Evolutionary conservation across 2,888 invertebrate species (phyloP), one percentile per base, ranked within the genome.

Genomic region (Unio pictorum): DNA sequence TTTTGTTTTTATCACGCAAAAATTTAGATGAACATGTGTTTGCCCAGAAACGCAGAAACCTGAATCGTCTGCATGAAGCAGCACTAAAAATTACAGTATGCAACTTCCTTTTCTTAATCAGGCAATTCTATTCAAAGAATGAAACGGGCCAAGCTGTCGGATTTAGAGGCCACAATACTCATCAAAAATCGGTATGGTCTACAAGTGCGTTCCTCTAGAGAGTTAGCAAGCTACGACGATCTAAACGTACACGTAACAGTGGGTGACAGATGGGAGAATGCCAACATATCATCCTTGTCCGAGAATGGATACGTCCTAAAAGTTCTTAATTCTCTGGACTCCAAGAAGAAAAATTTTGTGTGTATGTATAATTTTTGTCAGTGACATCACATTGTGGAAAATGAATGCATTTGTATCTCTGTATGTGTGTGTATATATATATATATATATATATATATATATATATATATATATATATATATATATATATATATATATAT

Each of bases 311-410:
- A 89, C 85, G 93, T 95, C 28, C 90, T 97, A 71, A 97, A 97
- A 92, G 93, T 97, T 64, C 92, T 95, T 81, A 97, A 97, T 90
- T 93, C 94, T 0, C 91, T 95, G 87, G 96, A 96, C 89, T 95
- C 96, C 0, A 91, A 93, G 83, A 94, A 94, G n/a, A 73, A 70
- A 57, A 69, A 80, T 7, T 83, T 84, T 66, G 66, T 84, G 57
- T 84, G 88, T 87, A 78, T 73, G 74, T 45, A 45, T 45, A 45
- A 45, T 45, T 0, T 45, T 15, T 45, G 3, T 45, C 45, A 15
- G 11, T 45, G 45, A 3, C 11, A 15, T 15, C 45, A 15, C 45
- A 45, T 45, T 45, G 45, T 45, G 45, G 45, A 45, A 45, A 45
- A 1, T 3, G 15, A 45, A 45, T 45, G 15, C 3, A 15, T 15